Conservation (phyloP, 2,797 vertebrate genomes). For the Xyrichtys novacula region DNA sequence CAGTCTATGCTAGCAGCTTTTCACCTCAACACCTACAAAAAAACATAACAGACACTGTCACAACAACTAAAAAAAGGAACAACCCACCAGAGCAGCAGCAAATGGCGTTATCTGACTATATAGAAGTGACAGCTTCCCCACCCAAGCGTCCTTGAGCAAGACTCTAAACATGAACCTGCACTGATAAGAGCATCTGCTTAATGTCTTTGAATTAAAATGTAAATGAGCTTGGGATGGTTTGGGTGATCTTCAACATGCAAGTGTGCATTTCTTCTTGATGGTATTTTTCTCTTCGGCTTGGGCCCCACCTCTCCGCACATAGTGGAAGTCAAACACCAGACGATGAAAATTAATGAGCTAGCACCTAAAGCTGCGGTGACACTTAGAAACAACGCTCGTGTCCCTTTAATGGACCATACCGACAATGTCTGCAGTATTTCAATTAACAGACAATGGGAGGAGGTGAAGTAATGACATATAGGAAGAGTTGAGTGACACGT, state of each 20-base stretch:
- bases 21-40: too few relatives aligned
- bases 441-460: conserved; percentile 78
- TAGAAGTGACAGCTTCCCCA: conserved; percentile 40
- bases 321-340: conserved; percentile 60
- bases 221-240: conserved; percentile 75
- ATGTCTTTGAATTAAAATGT: conserved; percentile 83
- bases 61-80: too few relatives aligned
- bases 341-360: conserved; percentile 73
- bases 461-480: conserved; percentile 67
- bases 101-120: conserved; percentile 26
- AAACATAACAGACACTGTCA: too few relatives aligned
- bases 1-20: too few relatives aligned
- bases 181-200: conserved; percentile 78
- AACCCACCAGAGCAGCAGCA: neutral
- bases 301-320: conserved; percentile 30
- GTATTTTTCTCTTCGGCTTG: conserved; percentile 22
- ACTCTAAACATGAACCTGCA: conserved; percentile 60
- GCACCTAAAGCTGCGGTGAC: conserved; percentile 60
- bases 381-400: conserved; percentile 64
- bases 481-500: conserved; percentile 60
- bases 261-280: conserved; percentile 51
- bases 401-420: conserved; percentile 75
- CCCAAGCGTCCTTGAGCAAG: conserved; percentile 74
- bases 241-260: conserved; percentile 59
- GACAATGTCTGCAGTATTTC: conserved; percentile 73